Evolutionary conservation across 1,140 invertebrate genomes (phyloP), one percentile per base, ranked within the genome.

Genomic region (Halyomorpha halys): DNA sequence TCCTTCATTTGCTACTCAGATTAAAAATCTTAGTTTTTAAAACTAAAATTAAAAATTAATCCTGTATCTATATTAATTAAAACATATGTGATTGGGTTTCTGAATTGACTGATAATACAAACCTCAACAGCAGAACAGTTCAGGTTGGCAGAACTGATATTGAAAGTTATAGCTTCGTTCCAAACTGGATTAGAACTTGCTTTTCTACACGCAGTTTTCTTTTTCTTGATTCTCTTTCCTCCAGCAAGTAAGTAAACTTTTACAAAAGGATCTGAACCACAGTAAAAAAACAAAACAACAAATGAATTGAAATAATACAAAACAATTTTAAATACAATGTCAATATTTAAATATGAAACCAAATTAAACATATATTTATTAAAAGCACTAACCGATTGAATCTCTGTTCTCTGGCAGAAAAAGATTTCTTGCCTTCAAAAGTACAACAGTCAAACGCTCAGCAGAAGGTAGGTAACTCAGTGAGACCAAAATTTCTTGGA

Each of bases 141-240:
- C 3, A 90, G 75, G 69, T 81, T 81, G 44, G 78, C 77, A 6
- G 87, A 82, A 56, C 86, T 77, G 69, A 94, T 80, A 74, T 92
- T 94, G 74, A 96, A 97, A 15, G 89, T 86, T 68, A 95, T 83
- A 5, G 91, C 90, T 75, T 97, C 92, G 74, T 96, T 95, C 89
- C 94, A 97, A 11, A 93, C 86, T n/a, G 93, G 92, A 78, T 91
- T 90, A 45, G 84, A 81, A 15, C 86, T 90, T 70, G 86, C 86
- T 74, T 92, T 87, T 64, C 90, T 84, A 59, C 91, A 87, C 27
- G 89, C 89, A 5, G 87, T 89, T 73, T 89, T 90, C 72, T 92
- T 94, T 81, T 95, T 95, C 76, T 96, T 97, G n/a, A 86, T 81
- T 62, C 82, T 79, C 70, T 86, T 90, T 23, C 90, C 90, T 69